A percentile compares a stretch with the other conserved stretches of the same genome.
These are phyloP conservation scores for Gnathonemus echidnorhynchus DNA, from an alignment of 2,113 vertebrate genomes.

Conservation along the genomic window DNA sequence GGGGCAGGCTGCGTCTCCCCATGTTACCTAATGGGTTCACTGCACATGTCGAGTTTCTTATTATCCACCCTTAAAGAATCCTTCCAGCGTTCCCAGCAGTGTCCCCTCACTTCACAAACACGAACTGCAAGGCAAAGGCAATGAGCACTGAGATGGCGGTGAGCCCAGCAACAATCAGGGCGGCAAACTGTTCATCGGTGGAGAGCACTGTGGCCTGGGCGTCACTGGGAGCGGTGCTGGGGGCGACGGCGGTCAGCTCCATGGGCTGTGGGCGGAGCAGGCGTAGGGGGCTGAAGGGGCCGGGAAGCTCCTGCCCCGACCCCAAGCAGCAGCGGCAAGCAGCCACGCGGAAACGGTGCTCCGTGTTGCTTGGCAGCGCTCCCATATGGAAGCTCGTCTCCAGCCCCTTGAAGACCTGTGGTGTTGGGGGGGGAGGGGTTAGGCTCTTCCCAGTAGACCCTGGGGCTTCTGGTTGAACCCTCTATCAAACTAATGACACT, in stretches of 20 bases:
- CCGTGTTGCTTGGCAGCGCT: slow-evolving; percentile 85
- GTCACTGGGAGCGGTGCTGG: slow-evolving; percentile 40
- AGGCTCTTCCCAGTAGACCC: not conserved
- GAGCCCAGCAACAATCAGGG: slow-evolving; percentile 83
- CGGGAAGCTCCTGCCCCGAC: slow-evolving; percentile 83
- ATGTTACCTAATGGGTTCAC: slow-evolving; percentile 22
- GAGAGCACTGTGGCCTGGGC: slow-evolving; percentile 58
- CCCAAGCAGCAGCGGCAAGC: slow-evolving; percentile 84
- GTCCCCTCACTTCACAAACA: slow-evolving; percentile 88
- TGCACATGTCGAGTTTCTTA: slow-evolving; percentile 67
- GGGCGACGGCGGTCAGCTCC: slow-evolving; percentile 53
- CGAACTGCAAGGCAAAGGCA: slow-evolving; percentile 94
- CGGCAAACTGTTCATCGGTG: slow-evolving; percentile 91
- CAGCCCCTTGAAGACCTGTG: slow-evolving; percentile 91
- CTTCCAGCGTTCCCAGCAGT: not conserved
- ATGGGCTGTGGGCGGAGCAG: slow-evolving; percentile 73
- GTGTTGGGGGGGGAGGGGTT: not conserved
- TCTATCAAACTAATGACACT: not conserved
- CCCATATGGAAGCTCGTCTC: slow-evolving; percentile 83
- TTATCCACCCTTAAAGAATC: slow-evolving; percentile 32
- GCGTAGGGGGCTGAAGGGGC: slow-evolving; percentile 84
- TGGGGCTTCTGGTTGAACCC: not conserved
- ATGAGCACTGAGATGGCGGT: slow-evolving; percentile 85
- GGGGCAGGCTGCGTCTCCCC: not conserved
- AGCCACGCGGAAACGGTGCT: slow-evolving; percentile 91